These are phyloP conservation scores for Pissodes strobi DNA, from an alignment of 1,140 invertebrate species.

Conservation along the genomic window DNA sequence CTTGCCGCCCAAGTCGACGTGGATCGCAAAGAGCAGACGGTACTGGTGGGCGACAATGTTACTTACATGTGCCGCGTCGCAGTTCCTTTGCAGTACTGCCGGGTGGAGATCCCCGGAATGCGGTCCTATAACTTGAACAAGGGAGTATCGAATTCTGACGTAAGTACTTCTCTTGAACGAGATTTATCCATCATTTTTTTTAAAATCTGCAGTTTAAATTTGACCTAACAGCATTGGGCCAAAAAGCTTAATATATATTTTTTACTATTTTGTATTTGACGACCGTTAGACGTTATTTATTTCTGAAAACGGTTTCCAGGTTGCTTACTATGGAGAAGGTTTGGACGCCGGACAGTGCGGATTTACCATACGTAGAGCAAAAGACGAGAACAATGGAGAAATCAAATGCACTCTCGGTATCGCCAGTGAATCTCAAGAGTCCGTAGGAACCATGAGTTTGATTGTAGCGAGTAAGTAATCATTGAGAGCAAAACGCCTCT, in stretches of 20 bases:
- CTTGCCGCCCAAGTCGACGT: slow-evolving; percentile 55
- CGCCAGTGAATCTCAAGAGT: slow-evolving; percentile 58
- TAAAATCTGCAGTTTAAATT: too few relatives aligned
- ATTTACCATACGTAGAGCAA: slow-evolving; percentile 64
- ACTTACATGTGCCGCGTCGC: slow-evolving; percentile 59
- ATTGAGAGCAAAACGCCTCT: too few relatives aligned
- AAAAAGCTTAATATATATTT: too few relatives aligned
- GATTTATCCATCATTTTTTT: too few relatives aligned
- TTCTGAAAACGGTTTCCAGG: too few relatives aligned
- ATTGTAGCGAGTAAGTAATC: slow-evolving; percentile 77
- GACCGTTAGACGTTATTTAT: too few relatives aligned
- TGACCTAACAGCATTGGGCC: too few relatives aligned
- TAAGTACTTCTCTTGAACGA: slow-evolving; percentile 37
- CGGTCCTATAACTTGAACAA: slow-evolving; percentile 48
- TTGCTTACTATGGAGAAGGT: slow-evolving; percentile 62
- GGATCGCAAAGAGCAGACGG: slow-evolving; percentile 55
- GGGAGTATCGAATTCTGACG: slow-evolving; percentile 38
- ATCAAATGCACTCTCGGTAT: slow-evolving; percentile 68
- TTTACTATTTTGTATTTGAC: too few relatives aligned
- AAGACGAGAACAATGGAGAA: slow-evolving; percentile 68
- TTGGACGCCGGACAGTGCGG: slow-evolving; percentile 69
- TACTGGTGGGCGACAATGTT: slow-evolving; percentile 56
- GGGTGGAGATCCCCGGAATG: slow-evolving; percentile 53
- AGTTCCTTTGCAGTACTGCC: slow-evolving; percentile 61
- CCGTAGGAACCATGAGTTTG: slow-evolving; percentile 63